These are phyloP conservation scores for Chrysaora quinquecirrha DNA, from an alignment of 30 jellyfish, hydroid and myxozoan genomes.

Conservation along the genomic window DNA sequence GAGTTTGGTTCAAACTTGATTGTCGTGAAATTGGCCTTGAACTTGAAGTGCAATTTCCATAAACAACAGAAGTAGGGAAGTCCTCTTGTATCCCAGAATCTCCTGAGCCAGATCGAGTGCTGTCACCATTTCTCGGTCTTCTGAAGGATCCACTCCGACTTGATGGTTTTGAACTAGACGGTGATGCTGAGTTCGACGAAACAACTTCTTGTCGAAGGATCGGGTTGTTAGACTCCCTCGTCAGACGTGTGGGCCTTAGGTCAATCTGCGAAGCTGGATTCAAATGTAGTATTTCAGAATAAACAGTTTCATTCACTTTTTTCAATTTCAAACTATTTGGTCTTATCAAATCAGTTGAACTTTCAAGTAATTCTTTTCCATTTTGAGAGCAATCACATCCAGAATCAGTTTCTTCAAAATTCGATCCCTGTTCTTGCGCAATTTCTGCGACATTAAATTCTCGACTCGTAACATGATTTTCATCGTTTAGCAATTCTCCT, in stretches of 20 bases:
- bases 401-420: slow-evolving; percentile 45
- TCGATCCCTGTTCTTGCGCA: slow-evolving; percentile 38
- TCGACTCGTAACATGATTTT: neutral
- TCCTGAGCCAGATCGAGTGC: slow-evolving; percentile 51
- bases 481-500: slow-evolving; percentile 26
- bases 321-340: slow-evolving; percentile 44
- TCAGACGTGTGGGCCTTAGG: slow-evolving; percentile 66
- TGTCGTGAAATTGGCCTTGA: slow-evolving; percentile 20
- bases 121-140: slow-evolving; percentile 21
- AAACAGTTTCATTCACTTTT: slow-evolving; percentile 60
- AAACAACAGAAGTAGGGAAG: slow-evolving; percentile 12
- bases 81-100: slow-evolving; percentile 82
- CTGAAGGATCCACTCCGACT: slow-evolving; percentile 54
- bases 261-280: slow-evolving; percentile 70
- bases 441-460: neutral
- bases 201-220: slow-evolving; percentile 78
- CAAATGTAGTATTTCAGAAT: slow-evolving; percentile 81
- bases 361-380: slow-evolving; percentile 17
- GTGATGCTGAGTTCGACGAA: slow-evolving; percentile 70
- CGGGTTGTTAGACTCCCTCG: slow-evolving; percentile 94
- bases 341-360: neutral
- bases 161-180: slow-evolving; percentile 37
- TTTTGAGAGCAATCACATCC: slow-evolving; percentile 55
- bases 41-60: slow-evolving; percentile 45
- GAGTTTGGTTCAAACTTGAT: slow-evolving; percentile 31